Evolutionary conservation across 2,888 invertebrate species (phyloP).

Genomic region (Automeris io): DNA sequence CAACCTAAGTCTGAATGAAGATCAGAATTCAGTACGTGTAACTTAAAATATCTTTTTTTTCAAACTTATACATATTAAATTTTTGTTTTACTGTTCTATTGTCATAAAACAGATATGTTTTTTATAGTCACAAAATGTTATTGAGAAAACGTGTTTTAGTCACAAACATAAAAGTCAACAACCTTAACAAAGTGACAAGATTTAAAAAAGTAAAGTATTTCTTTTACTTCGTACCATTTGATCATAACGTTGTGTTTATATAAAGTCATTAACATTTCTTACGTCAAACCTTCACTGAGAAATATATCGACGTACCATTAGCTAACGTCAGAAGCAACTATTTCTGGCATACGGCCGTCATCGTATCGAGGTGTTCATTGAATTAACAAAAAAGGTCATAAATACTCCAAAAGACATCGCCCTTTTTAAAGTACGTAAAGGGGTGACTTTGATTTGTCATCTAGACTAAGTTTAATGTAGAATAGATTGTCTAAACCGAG

Average conservation of each 20-base stretch:
- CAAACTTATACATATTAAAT: too few relatives aligned
- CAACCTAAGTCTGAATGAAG: too few relatives aligned
- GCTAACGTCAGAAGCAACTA: conserved; percentile 52
- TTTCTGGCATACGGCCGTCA: conserved; percentile 53
- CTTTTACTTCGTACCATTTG: conserved; percentile 17
- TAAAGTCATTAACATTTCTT: conserved; percentile 54
- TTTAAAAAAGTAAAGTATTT: conserved; percentile 9
- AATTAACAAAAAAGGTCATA: conserved; percentile 38
- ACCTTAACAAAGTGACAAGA: too few relatives aligned
- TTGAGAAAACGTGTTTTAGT: too few relatives aligned
- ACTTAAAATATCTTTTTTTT: too few relatives aligned
- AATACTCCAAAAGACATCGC: conserved; percentile 24
- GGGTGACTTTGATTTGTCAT: conserved; percentile 39
- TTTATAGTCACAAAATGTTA: too few relatives aligned
- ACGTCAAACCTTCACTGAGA: conserved; percentile 51
- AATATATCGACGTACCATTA: conserved; percentile 39
- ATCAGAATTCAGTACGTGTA: too few relatives aligned
- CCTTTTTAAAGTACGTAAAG: conserved; percentile 28
- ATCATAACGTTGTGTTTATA: conserved; percentile 31
- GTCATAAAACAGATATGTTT: too few relatives aligned
- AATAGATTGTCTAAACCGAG: conserved; percentile 10
- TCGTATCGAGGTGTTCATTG: conserved; percentile 42
- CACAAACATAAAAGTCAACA: too few relatives aligned
- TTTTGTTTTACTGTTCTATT: too few relatives aligned
- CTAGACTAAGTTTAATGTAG: conserved; percentile 23